Base-by-base conservation (phyloP, 2,797 vertebrate genomes). In the Myiotriccus ornatus region DNA sequence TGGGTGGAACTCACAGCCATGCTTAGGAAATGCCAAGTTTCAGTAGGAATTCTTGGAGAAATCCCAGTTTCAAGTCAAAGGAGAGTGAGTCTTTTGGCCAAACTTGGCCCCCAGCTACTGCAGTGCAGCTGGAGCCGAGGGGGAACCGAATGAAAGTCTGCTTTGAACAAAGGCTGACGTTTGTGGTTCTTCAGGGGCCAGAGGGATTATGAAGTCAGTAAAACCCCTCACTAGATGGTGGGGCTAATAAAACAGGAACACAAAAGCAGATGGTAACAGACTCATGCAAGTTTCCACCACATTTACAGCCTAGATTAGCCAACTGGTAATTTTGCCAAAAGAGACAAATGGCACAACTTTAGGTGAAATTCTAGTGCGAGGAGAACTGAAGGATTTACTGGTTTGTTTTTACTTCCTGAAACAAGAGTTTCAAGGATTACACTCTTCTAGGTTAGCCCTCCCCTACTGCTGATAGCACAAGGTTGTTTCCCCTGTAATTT, bases 91-190 rank as follows among this genome's bases (percentile, higher is more conserved):
- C 74, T 94, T 88, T 52, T 2, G 55, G 93, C 85, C 94, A 96
- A 88, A 81, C 47, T 84, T 91, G 87, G 92, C 80, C 92, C 82
- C 41, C 93, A 95, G 89, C 85, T 95, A 94, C 93, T 84, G 70
- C 87, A 62, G 60, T 34, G 74, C 69, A 94, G 89, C 87, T 84
- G 89, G 86, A 94, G 93, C 95, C 94, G 94, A 90, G 63, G 92
- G 94, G 77, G 60, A 94, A 93, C 89, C 87, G 77, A 94, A 91
- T 84, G 85, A 93, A 94, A 94, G 87, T 76, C 95, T 95, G 95
- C 93, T 96, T 94, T 90, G 94, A 96, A 90, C 93, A 94, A 94
- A 97, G 91, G 93, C 74, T 97, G 96, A 93, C 70, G 70, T 93
- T 94, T 94, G 96, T 96, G 94, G 91, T 55, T 96, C 95, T 95